A percentile compares a stretch with the other conserved stretches of the same genome.
phyloP scores from a whole-genome alignment of 2,797 vertebrate genomes.

The Garrulus glandarius region DNA sequence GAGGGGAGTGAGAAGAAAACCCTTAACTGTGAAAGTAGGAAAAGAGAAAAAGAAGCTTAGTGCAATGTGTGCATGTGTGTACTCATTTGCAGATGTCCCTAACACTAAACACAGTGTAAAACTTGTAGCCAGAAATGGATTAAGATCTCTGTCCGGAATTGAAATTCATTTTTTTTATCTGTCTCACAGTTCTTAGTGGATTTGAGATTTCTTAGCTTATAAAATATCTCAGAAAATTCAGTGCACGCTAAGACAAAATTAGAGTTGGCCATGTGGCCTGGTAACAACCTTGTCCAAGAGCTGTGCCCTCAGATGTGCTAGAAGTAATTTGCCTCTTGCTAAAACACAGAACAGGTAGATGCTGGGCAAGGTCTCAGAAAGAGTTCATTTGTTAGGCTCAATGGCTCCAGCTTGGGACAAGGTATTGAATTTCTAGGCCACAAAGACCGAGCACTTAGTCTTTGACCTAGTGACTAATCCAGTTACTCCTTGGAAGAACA shows the following conservation, averaged over 20 bases:
- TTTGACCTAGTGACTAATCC: constrained; percentile 54
- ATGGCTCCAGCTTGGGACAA: neutral
- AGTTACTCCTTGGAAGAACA: constrained; percentile 51
- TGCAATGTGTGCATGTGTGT: neutral
- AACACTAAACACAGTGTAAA: constrained; percentile 42
- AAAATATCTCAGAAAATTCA: neutral
- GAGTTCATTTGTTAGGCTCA: neutral
- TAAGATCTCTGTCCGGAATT: constrained; percentile 20
- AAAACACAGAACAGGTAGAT: neutral
- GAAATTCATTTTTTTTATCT: constrained; percentile 27
- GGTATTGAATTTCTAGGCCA: constrained; percentile 15
- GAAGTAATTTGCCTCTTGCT: neutral
- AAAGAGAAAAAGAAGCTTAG: constrained; percentile 59
- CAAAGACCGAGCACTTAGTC: neutral
- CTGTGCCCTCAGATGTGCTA: neutral
- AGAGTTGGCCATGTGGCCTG: neutral
- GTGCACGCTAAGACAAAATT: neutral
- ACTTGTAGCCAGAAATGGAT: constrained; percentile 11
- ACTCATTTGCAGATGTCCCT: constrained; percentile 51
- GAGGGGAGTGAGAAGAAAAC: constrained; percentile 55
- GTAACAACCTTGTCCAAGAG: neutral
- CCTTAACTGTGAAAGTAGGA: constrained; percentile 53
- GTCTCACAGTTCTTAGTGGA: constrained; percentile 19
- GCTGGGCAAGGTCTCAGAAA: neutral
- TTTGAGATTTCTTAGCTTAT: constrained; percentile 18